Base-by-base conservation (phyloP, 2,888 invertebrate genomes). In the Cosmorhoe ocellata region DNA sequence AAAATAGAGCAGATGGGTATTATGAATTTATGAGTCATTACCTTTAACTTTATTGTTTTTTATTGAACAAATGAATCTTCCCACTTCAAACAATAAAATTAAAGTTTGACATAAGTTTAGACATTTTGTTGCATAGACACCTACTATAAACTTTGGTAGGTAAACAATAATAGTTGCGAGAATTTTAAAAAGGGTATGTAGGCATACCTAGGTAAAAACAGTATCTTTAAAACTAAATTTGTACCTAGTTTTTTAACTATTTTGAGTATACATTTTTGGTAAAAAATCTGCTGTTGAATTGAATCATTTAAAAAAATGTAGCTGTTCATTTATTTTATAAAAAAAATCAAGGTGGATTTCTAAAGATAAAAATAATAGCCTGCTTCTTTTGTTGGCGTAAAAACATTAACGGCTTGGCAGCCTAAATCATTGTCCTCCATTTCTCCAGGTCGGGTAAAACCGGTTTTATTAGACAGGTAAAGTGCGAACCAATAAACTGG, bases 401-500 rank as follows among this genome's bases (percentile, higher is more conserved):
- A 30, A 40, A 22, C 10, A 7, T 32, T 32, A 22, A 41, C 11
- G 24, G 18, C 30, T 8, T 8, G 22, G 1, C 11, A 7, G 30
- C 5, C 8, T 37, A 18, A 40, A 40, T 40, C 30, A 31, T 40
- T 18, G 30, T 18, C n/a, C 36, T 12, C 18, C n/a, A 24, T 42
- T 41, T 32, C 24, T 40, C 30, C 26, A 9, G 13, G 26, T 33
- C 8, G 7, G 41, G 11, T 33, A 24, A 40, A 40, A 40, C 30
- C 34, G 14, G 26, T 53, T 57, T 57, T 51, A 51, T 48, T 53
- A 24, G 40, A 24, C 13, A 40, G 39, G 26, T 33, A 41, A 47
- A 52, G 36, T 44, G 24, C 34, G 53, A 36, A 51, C 44, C 47
- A 42, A 56, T 58, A 55, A 58, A 56, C 8, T 14, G 9, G 22